Conservation (phyloP, 2,113 vertebrate species). For the Lipophrys pholis region DNA sequence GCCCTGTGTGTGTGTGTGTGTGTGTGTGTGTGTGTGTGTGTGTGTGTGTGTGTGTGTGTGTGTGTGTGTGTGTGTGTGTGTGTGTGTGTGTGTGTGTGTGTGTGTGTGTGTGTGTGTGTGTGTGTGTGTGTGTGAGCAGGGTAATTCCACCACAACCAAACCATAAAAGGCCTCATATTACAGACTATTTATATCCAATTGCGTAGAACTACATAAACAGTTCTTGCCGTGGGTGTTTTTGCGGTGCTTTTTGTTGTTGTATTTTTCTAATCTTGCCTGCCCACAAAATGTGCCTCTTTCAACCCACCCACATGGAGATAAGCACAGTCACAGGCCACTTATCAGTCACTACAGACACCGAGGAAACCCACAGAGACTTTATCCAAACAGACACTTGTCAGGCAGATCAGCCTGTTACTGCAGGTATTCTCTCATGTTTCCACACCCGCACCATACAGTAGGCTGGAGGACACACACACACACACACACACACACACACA, state of each 20-base stretch:
- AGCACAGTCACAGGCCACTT: conserved; percentile 60
- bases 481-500: too few relatives aligned
- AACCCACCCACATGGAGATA: conserved; percentile 69
- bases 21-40: conserved; percentile 23
- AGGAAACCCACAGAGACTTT: conserved; percentile 55
- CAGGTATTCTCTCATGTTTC: conserved; percentile 4
- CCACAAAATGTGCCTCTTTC: conserved; percentile 56
- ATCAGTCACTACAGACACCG: conserved; percentile 61
- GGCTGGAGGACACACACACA: too few relatives aligned
- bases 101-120: too few relatives aligned
- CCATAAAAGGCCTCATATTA: conserved; percentile 68
- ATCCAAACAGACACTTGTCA: conserved; percentile 51
- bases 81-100: conserved; percentile 35
- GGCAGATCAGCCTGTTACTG: neutral
- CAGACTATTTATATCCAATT: conserved; percentile 75
- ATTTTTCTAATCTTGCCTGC: conserved; percentile 31
- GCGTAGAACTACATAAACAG: conserved; percentile 75
- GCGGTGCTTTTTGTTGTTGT: conserved; percentile 1
- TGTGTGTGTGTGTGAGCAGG: conserved; percentile 20
- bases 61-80: conserved; percentile 21
- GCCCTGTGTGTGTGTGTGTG: conserved; percentile 39
- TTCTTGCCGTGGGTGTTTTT: conserved; percentile 57
- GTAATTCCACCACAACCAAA: conserved; percentile 59
- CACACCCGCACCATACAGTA: neutral
- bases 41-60: too few relatives aligned